Conservation (phyloP, 2,113 vertebrate genomes). For the Otocyon megalotis region DNA sequence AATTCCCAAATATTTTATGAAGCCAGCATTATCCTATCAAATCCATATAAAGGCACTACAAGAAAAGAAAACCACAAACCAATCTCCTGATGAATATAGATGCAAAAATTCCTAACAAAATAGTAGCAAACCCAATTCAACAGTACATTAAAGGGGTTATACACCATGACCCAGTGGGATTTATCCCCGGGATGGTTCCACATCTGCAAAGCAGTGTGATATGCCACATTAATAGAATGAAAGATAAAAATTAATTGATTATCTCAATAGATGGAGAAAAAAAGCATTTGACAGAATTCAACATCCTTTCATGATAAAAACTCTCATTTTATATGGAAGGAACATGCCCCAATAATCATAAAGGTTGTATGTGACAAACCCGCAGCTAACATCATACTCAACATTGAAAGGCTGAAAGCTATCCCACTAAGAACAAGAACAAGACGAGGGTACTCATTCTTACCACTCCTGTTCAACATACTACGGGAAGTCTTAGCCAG, state of each 20-base stretch:
- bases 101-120: neutral
- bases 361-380: neutral
- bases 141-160: neutral
- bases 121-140: constrained; percentile 6
- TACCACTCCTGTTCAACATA: neutral
- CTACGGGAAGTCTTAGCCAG: neutral
- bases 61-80: neutral
- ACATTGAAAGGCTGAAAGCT: neutral
- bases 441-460: neutral
- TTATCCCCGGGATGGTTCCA: neutral
- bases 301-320: neutral
- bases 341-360: neutral
- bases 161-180: neutral
- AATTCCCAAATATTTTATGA: neutral
- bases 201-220: neutral
- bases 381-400: neutral
- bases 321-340: neutral
- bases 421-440: neutral
- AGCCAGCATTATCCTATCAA: neutral
- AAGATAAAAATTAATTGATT: constrained; percentile 2
- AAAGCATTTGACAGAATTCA: neutral
- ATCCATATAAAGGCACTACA: neutral
- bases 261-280: neutral
- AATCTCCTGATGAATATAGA: neutral
- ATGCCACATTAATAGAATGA: neutral